Evolutionary conservation across 2,797 vertebrate species (phyloP), one percentile per base, ranked within the genome.

Genomic region (Gobionotothen gibberifrons): DNA sequence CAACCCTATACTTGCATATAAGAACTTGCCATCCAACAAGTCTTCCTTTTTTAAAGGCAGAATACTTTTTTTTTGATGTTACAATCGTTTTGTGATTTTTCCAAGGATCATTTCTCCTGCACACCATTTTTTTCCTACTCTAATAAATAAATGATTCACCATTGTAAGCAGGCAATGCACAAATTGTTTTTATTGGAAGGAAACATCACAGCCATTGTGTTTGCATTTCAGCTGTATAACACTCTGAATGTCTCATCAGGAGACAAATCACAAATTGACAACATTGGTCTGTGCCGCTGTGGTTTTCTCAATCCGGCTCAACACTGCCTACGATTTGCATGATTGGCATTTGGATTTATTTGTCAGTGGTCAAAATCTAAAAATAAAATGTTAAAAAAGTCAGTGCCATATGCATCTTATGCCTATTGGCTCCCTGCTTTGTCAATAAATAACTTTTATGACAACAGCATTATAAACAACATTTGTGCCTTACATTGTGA

Each of bases 231-330:
- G 69, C 79, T 83, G 69, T 76, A 77, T 76, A 87, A 87, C 70
- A 69, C 83, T 69, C 49, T 85, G 82, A 91, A 87, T 90, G 83
- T 72, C 77, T 85, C 84, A 87, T 87, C 82, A 74, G 79, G 79
- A 91, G 74, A 86, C 74, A 84, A 84, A 88, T 91, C 85, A 85
- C 67, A 78, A 72, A 56, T 64, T 79, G 73, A 86, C 86, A 78
- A 82, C 84, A 85, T 89, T 82, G 83, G 83, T 84, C 74, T 69
- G 62, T 76, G 63, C 63, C 40, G 71, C 69, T 56, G 84, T 69
- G 69, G 44, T 58, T 80, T 66, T 88, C 87, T 87, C 88, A 91
- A 81, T 92, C 89, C 90, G 19, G 8, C 72, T 61, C 54, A 59
- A 63, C 67, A 56, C 65, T 56, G 68, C 39, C 75, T 77, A 51